Base-by-base conservation (phyloP, 2,888 invertebrate genomes). In the Drosophila trichaetosa region DNA sequence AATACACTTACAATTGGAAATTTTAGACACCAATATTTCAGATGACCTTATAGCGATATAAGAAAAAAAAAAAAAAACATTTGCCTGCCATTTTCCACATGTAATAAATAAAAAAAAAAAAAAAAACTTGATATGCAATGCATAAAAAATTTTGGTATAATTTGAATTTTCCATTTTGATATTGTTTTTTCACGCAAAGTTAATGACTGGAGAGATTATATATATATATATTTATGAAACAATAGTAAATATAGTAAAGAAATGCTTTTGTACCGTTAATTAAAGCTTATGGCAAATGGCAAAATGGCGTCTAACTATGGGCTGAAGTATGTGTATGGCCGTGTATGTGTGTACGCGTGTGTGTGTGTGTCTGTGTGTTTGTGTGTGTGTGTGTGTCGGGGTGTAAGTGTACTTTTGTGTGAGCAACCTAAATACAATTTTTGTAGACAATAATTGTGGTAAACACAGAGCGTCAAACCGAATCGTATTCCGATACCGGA, bases 191-290 rank as follows among this genome's bases (percentile, higher is more conserved):
- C 81, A 83, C 87, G 88, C 82, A 89, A 91, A 91, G 91, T 91
- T 91, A 91, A 91, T 91, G 91, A 91, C 91, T 91, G 91, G 90
- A 90, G 90, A 90, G 91, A 90, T 89, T 73, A 83, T 86, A 76
- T 68, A 46, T 46, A 36, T 38, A 57, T 42, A 49, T 42, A 46
- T 57, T 38, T 80, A 46, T 46, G 46, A 83, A 73, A 85, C 72
- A 80, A 77, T 49, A 49, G 71, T 89, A 73, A 63, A 73, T 63
- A 67, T 63, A 67, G 64, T 65, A 73, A 58, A 82, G 54, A 73
- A 75, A 81, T 65, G 71, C 34, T 71, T 61, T 59, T 70, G 46
- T 65, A 76, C 73, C 85, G 74, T 82, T 75, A 69, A 68, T 56
- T 73, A 54, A 84, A 89, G 87, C 87, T 68, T 76, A 71, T 87